Base-by-base conservation (phyloP, 2,888 invertebrate genomes). In the Cactoblastis cactorum region DNA sequence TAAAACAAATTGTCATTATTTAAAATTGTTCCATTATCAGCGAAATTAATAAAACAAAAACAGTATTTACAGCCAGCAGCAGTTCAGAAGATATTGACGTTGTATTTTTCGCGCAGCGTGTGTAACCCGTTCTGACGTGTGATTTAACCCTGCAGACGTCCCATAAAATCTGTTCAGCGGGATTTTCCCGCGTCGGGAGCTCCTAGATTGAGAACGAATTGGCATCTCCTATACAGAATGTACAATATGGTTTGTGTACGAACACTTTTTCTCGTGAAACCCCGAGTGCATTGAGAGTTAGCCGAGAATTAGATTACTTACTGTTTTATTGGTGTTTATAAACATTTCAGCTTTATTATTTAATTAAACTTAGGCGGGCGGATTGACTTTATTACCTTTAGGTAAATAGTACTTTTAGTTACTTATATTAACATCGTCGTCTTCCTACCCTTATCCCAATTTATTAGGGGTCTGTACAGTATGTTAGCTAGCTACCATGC, bases 161-260 rank as follows among this genome's bases (percentile, higher is more conserved):
- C 61, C 65, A 69, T 73, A 65, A 77, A 74, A 72, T 73, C 66
- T 67, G 65, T 69, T 65, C 65, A 60, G 54, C 53, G 55, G 53
- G 55, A 61, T 62, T 59, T 54, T 59, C 62, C 61, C 65, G 51
- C 43, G 58, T 51, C 60, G 54, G 63, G 58, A 61, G 46, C 35
- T 8, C 14, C 35, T 34, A 35, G 46, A 46, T 46, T 46, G 46
- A 24, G 46, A 46, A 46, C 46, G 46, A 46, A 46, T 46, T 46
- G 35, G 46, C 35, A 46, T 17, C 22, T 46, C 46, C 35, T 35
- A 46, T 46, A 46, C 46, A 35, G 15, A 46, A 12, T 19, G 45
- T 34, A 46, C 45, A 34, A 46, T 34, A 46, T 14, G 45, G 45
- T 19, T 46, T 12, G 18, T 46, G 11, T 34, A 46, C 34, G 34